Evolutionary conservation across 2,888 invertebrate species (phyloP).

Genomic region (Nymphalis polychloros): DNA sequence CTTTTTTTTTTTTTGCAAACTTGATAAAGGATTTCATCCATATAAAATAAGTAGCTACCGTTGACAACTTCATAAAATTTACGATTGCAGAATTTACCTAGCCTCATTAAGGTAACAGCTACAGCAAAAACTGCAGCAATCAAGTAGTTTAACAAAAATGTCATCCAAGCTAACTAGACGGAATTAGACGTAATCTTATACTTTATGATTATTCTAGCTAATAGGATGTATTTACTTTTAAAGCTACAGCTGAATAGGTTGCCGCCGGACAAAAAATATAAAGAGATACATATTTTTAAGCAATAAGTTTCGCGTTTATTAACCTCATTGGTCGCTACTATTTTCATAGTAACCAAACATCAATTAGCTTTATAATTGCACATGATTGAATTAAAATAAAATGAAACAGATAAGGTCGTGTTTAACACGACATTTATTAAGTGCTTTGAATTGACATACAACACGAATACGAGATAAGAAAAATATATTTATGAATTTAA

Average conservation of each 20-base stretch:
- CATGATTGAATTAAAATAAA: no score
- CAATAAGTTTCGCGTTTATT: background rate
- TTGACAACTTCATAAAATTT: background rate
- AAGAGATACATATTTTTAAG: background rate
- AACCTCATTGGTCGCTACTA: background rate
- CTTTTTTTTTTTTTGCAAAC: no score
- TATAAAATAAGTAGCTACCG: background rate
- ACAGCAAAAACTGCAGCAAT: slow-evolving; percentile 12
- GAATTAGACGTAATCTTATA: background rate
- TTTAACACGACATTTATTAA: no score
- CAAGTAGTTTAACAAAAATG: slow-evolving; percentile 32
- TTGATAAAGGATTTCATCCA: no score
- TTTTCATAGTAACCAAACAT: background rate
- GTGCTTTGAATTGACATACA: no score
- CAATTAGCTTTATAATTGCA: no score
- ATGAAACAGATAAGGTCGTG: no score
- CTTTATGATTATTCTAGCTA: slow-evolving; percentile 13
- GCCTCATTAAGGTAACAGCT: slow-evolving; percentile 5
- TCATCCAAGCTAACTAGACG: slow-evolving; percentile 14
- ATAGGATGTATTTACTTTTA: slow-evolving; percentile 12
- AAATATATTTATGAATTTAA: no score
- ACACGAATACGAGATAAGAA: no score
- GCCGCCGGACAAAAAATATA: slow-evolving; percentile 5
- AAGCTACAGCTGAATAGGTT: background rate
- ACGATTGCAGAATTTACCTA: slow-evolving; percentile 1